These are phyloP conservation scores for Onychorhynchus coronatus DNA, from an alignment of 2,113 vertebrate species.

Conservation along the genomic window DNA sequence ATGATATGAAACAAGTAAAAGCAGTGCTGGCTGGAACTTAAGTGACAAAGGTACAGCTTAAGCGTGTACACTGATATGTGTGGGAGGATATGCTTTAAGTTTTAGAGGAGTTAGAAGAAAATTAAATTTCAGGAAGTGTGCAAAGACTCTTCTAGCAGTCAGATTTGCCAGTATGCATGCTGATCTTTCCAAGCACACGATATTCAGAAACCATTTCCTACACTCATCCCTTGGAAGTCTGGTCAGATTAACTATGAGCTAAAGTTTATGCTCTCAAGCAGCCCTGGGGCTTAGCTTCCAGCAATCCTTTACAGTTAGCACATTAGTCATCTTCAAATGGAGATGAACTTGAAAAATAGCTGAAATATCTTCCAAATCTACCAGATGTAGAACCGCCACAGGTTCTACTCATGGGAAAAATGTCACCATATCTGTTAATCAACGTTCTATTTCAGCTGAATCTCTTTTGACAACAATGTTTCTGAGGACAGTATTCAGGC, in stretches of 20 bases:
- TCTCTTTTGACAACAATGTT: neutral
- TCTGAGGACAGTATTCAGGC: neutral
- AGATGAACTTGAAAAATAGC: constrained; percentile 23
- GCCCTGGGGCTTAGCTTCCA: neutral
- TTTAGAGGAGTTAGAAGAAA: neutral
- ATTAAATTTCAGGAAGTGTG: neutral
- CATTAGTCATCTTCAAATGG: constrained; percentile 10
- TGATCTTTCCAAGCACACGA: neutral
- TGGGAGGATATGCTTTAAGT: neutral
- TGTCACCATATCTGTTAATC: neutral
- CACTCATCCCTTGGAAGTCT: neutral
- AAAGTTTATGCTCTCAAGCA: constrained; percentile 8
- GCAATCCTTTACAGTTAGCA: constrained; percentile 9
- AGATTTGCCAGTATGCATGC: neutral
- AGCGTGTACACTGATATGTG: neutral
- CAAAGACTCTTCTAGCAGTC: neutral
- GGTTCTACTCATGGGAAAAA: constrained; percentile 11
- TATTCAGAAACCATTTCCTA: neutral
- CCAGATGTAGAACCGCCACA: neutral
- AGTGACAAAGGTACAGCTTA: neutral
- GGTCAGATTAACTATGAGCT: constrained; percentile 8
- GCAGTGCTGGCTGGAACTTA: neutral
- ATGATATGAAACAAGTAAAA: neutral
- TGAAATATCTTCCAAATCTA: neutral
- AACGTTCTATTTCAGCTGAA: constrained; percentile 10